Base-by-base conservation (phyloP, 2,113 vertebrate species). In the Psophia crepitans region DNA sequence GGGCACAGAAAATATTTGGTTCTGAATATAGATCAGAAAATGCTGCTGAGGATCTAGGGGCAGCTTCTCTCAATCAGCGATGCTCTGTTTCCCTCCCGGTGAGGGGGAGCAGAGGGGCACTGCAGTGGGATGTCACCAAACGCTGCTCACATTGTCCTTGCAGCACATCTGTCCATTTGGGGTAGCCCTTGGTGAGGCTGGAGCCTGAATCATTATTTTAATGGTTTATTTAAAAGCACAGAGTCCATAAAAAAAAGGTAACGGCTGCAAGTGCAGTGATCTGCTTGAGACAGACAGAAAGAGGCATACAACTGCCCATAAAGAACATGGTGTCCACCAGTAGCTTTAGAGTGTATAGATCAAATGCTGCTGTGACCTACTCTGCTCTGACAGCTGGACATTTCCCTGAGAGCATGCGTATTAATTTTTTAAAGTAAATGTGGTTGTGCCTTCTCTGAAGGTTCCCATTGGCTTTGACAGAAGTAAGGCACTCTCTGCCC, bases 281-380 rank as follows among this genome's bases (percentile, higher is more conserved):
- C n/a, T 78, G 44, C 70, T 60, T 65, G 70, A 60, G 15, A 30
- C 13, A 54, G 32, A 64, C 20, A 35, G 43, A 61, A 39, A 68
- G 33, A 68, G 48, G n/a, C 41, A 35, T 18, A 2, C 20, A 56
- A 39, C 14, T 33, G 77, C 43, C 46, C 9, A 8, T 22, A 32
- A 53, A 90, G 75, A 64, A 65, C 82, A 86, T 3, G 12, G 39
- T 39, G 78, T 57, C 57, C 61, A 68, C 57, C 44, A 51, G 54
- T 11, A 70, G 65, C 43, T 83, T 61, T 9, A 4, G 60, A 84
- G 37, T 6, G 46, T 14, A 11, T 5, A 73, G 88, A 85, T 76
- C 35, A 88, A 83, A 69, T 37, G 44, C 48, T 88, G 57, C 85
- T 61, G 35, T 93, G 74, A 83, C 74, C 90, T 60, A 14, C 80